phyloP scores from a whole-genome alignment of 2,113 vertebrate species.

The Brachirus orientalis region DNA sequence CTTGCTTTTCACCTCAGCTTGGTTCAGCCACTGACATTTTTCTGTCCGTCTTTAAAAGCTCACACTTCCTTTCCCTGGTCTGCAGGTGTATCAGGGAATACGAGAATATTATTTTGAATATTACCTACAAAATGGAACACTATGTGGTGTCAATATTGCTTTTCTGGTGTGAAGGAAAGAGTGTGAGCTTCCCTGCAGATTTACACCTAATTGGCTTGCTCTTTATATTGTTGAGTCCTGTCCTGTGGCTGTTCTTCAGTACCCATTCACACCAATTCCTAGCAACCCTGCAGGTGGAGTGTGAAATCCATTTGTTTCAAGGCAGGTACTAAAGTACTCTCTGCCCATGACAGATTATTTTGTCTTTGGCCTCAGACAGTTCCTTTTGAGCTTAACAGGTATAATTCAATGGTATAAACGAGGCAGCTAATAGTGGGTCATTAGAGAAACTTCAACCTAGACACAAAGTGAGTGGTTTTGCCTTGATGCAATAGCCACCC shows the following conservation, averaged over 20 bases:
- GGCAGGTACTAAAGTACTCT: constrained; percentile 66
- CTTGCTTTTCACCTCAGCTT: constrained; percentile 33
- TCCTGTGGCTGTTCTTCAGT: constrained; percentile 64
- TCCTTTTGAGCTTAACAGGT: constrained; percentile 70
- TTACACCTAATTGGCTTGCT: constrained; percentile 65
- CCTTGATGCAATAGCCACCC: constrained; percentile 49
- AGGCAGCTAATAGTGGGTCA: constrained; percentile 67
- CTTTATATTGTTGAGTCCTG: constrained; percentile 45
- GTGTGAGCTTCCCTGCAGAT: constrained; percentile 48
- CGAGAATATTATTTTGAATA: constrained; percentile 56
- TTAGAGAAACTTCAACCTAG: constrained; percentile 56
- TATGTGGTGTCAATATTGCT: constrained; percentile 49
- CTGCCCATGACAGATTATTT: constrained; percentile 63
- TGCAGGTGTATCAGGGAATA: constrained; percentile 17
- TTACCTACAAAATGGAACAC: constrained; percentile 42
- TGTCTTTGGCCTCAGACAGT: constrained; percentile 54
- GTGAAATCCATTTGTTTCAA: constrained; percentile 78
- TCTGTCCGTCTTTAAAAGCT: constrained; percentile 48
- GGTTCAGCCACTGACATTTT: constrained; percentile 33
- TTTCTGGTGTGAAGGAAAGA: constrained; percentile 32
- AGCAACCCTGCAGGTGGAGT: constrained; percentile 67
- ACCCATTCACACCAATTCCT: constrained; percentile 71
- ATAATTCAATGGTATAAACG: constrained; percentile 66
- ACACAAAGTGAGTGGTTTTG: constrained; percentile 49
- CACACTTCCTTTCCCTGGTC: background rate